Percentiles rank a stretch among this genome's conserved stretches.
Evolutionary conservation across 2,113 vertebrate species (phyloP).

Genomic region (Guaruba guarouba): DNA sequence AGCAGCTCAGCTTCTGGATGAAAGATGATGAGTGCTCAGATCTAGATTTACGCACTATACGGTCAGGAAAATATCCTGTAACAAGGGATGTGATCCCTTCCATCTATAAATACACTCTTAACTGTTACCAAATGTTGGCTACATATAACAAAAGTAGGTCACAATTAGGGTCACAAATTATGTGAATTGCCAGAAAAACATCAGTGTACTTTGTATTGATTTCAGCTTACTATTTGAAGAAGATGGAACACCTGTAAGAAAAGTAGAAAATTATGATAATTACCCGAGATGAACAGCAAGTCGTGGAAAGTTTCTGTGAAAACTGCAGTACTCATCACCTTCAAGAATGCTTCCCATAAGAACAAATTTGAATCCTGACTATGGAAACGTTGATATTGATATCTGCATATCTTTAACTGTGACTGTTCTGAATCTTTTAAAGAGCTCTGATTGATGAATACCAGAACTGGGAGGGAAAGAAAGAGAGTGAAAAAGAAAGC

Average conservation of each 20-base stretch:
- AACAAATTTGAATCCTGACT: neutral
- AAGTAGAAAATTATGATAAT: neutral
- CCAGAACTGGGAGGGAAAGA: neutral
- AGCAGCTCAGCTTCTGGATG: neutral
- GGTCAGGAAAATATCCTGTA: neutral
- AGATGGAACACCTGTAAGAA: neutral
- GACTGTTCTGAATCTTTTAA: neutral
- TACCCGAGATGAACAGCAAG: neutral
- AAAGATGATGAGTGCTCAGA: neutral
- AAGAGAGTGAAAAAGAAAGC: neutral
- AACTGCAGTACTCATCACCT: neutral
- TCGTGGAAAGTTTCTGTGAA: neutral
- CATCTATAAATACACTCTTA: neutral
- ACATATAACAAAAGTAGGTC: neutral
- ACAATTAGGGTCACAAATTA: neutral
- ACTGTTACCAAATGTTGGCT: constrained; percentile 20
- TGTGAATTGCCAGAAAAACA: neutral
- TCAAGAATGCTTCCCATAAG: neutral
- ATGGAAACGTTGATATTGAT: neutral
- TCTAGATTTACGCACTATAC: neutral
- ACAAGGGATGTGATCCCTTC: neutral
- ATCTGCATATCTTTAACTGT: neutral
- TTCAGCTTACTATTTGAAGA: neutral
- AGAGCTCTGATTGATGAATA: neutral
- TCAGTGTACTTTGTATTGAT: neutral